Evolutionary conservation across 2,797 vertebrate species (phyloP), one percentile per base, ranked within the genome.

Genomic region (Sternotherus odoratus): DNA sequence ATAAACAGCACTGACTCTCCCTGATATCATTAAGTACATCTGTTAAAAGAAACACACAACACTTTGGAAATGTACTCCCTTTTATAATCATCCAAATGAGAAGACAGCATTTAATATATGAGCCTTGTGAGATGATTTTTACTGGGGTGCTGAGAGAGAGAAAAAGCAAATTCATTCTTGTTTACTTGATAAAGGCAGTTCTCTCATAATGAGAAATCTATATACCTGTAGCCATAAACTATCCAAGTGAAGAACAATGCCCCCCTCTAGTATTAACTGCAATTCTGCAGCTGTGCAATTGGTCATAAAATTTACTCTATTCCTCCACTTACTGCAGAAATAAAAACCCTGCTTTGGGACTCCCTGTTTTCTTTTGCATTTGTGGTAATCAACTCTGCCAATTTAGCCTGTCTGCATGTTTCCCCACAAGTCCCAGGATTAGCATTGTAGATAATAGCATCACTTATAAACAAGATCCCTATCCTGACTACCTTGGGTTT

Each of bases 31-130:
- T 16, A 63, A 4, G 36, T 5, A 87, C 33, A 36, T 91, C 74
- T 74, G 77, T 53, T 30, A 88, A 94, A 93, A 87, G 11, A 16
- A 63, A 30, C 82, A 79, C n/a, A 86, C 11, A 30, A 86, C n/a
- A 77, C 3, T 54, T 85, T 43, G 28, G 80, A 92, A 51, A 72
- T 33, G 88, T 13, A 82, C 17, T 26, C 77, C 21, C 24, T 49
- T 57, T 75, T 60, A 63, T 51, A 13, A 80, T 80, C 26, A 54
- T 23, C 66, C 28, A n/a, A 85, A 80, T 43, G 66, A 49, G 56
- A 50, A 60, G 39, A 74, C 5, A 28, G 50, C 23, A 63, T 36
- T 77, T 63, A 69, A 49, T 23, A 13, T 30, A 6, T 21, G 33
- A 50, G 54, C 63, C 49, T 79, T 12, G 26, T 49, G 77, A 50